These are phyloP conservation scores for Eristalinus sepulchralis DNA, from an alignment of 2,888 invertebrate genomes.

Conservation along the genomic window DNA sequence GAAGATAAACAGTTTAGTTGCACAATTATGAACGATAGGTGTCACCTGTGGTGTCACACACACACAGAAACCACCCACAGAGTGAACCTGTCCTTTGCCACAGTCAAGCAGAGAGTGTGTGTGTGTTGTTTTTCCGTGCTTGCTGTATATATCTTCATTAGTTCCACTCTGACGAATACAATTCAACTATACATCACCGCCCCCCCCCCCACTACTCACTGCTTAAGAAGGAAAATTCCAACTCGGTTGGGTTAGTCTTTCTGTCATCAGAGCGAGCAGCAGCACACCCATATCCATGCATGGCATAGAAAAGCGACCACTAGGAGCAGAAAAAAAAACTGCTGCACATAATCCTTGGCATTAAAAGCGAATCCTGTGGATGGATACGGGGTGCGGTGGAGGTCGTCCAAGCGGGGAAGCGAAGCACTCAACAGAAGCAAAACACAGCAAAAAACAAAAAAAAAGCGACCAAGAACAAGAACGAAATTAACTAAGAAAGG, in stretches of 20 bases:
- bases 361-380: conserved; percentile 43
- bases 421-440: conserved; percentile 9
- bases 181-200: conserved; percentile 31
- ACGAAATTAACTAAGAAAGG: conserved; percentile 37
- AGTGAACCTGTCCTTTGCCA: background rate
- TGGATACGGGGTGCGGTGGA: background rate
- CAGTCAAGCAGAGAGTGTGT: background rate
- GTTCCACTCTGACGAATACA: conserved; percentile 47
- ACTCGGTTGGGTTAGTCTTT: conserved; percentile 1
- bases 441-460: background rate
- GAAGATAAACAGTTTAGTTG: conserved; percentile 45
- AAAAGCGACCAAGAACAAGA: background rate
- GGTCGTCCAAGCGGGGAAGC: background rate
- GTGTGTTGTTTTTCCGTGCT: too few relatives aligned
- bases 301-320: background rate
- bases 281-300: background rate
- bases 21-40: conserved; percentile 53
- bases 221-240: background rate
- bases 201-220: background rate
- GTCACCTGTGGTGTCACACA: conserved; percentile 20
- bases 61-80: background rate
- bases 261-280: background rate
- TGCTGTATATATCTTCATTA: conserved; percentile 43
- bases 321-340: conserved; percentile 23
- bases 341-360: conserved; percentile 57